Evolutionary conservation across 2,113 vertebrate species (phyloP), one percentile per base, ranked within the genome.

Genomic region (Alethe castanea): DNA sequence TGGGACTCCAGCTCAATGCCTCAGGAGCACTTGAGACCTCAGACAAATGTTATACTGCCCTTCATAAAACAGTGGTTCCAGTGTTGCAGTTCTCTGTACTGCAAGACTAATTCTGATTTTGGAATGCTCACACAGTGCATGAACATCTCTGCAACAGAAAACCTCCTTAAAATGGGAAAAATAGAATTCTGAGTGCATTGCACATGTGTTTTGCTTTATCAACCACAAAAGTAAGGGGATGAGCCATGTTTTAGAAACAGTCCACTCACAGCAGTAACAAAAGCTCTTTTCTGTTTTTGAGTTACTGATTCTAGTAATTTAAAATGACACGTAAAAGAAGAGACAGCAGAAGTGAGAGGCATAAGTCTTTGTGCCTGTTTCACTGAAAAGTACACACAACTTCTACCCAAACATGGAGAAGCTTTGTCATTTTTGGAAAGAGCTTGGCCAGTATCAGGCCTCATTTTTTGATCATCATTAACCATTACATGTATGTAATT

Each of bases 221-320:
- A 44, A 6, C 14, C 18, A 45, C 1, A 0, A 10, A 42, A 42
- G 20, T 1, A 74, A 26, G 5, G 2, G 10, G 3, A 42, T 6
- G 5, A 60, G 19, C 13, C 22, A 9, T 45, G 2, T 14, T 85
- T 66, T 40, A 61, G 50, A 72, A 42, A 53, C 7, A 26, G 15
- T 22, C 17, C n/a, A 19, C 8, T 71, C 40, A 25, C 11, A 71
- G 26, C 19, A 45, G 18, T 9, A 40, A 61, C 22, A 47, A 82
- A 73, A 72, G 24, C 8, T 25, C 6, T 36, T 73, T 40, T 25
- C 52, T 78, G 17, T 0, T 54, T 71, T 40, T 62, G 24, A 72
- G 28, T 73, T 66, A 33, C 33, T 29, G 31, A 38, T 36, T 47
- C 15, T 50, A 82, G 11, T 23, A 85, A 67, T 8, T 42, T 42